Conservation (phyloP, 2,797 vertebrate genomes). For the Enteromius afrohamiltoni region DNA sequence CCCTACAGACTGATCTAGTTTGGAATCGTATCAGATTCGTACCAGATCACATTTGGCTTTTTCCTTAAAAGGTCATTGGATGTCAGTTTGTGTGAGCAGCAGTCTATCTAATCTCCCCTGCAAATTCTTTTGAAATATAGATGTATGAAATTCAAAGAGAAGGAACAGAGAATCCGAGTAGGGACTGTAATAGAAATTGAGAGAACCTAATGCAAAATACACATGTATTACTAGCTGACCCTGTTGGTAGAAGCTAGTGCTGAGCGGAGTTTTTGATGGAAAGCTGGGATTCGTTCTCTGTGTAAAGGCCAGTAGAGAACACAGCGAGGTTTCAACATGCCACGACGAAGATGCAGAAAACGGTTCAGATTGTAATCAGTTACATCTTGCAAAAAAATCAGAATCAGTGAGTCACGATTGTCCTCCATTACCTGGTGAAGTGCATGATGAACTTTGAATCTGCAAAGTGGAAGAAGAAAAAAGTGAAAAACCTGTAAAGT, state of each 20-base stretch:
- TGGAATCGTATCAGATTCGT: no score
- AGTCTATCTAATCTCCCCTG: neutral
- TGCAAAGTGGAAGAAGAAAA: conserved; percentile 63
- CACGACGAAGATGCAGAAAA: conserved; percentile 86
- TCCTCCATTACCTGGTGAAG: conserved; percentile 90
- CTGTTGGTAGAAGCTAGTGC: conserved; percentile 87
- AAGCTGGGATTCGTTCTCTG: conserved; percentile 83
- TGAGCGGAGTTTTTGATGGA: conserved; percentile 85
- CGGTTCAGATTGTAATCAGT: conserved; percentile 88
- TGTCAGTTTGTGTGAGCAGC: neutral
- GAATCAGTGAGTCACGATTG: conserved; percentile 89
- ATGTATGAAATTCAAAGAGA: neutral
- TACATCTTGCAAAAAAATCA: conserved; percentile 91
- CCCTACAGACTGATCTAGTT: no score
- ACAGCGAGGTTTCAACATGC: conserved; percentile 88
- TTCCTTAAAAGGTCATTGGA: neutral
- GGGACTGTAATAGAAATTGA: neutral
- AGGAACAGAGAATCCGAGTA: neutral
- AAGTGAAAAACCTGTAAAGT: neutral
- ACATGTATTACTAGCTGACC: conserved; percentile 59
- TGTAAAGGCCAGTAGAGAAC: conserved; percentile 90
- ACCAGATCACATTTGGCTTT: neutral
- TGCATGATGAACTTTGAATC: conserved; percentile 91
- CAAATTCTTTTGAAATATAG: neutral
- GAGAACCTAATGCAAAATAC: neutral